Conservation (phyloP, 64 coral and sea anemone species). For the Porites australiensis region DNA sequence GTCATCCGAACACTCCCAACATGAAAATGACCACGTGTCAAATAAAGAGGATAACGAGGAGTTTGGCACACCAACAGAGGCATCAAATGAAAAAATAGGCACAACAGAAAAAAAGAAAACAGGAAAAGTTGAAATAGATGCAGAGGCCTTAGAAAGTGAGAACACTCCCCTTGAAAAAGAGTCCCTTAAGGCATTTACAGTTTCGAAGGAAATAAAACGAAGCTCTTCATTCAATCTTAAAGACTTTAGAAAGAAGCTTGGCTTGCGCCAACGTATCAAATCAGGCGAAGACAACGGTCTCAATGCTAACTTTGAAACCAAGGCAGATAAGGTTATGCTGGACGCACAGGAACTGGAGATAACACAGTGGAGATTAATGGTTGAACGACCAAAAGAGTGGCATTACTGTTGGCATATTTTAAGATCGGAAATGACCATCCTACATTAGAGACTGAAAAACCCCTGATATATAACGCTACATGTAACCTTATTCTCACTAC, state of each 20-base stretch:
- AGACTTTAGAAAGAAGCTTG: conserved; percentile 14
- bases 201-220: background rate
- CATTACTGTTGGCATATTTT: conserved; percentile 81
- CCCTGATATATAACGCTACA: no score
- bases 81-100: background rate
- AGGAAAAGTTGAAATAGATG: background rate
- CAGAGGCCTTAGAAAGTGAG: background rate
- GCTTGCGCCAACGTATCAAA: background rate
- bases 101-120: background rate
- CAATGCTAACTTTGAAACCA: background rate
- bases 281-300: background rate
- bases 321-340: conserved; percentile 40
- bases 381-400: conserved; percentile 64
- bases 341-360: conserved; percentile 66
- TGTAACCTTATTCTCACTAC: no score
- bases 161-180: no score
- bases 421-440: conserved; percentile 59
- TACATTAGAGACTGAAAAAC: background rate
- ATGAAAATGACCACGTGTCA: background rate
- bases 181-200: background rate
- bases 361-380: conserved; percentile 66
- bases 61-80: background rate
- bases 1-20: background rate
- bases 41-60: background rate
- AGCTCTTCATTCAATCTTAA: background rate